These are phyloP conservation scores for Colius striatus DNA, from an alignment of 2,113 vertebrate genomes.

Conservation along the genomic window DNA sequence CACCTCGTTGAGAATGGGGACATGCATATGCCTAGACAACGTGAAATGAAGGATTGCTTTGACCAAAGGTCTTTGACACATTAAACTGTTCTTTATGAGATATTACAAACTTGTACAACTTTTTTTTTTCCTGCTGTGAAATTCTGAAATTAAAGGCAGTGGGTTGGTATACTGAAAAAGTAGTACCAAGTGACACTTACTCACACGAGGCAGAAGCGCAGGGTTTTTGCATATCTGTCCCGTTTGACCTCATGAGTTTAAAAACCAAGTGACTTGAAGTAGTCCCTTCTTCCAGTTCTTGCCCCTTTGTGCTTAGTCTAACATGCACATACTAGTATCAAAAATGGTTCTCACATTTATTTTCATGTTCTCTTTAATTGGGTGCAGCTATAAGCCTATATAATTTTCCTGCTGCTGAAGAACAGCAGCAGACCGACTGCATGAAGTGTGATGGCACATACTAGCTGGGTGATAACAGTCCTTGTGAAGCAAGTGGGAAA, in stretches of 20 bases:
- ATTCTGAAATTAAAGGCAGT: neutral
- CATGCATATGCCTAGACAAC: neutral
- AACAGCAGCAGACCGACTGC: neutral
- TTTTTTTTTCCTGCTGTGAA: neutral
- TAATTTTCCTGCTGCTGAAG: neutral
- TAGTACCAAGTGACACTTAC: neutral
- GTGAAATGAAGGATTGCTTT: slow-evolving; percentile 32
- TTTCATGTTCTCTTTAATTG: neutral
- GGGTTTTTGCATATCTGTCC: neutral
- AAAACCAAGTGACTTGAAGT: neutral
- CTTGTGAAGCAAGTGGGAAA: neutral
- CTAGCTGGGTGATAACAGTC: neutral
- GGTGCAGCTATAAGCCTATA: neutral
- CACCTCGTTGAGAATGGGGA: slow-evolving; percentile 13
- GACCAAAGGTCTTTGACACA: neutral
- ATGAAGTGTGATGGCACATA: neutral
- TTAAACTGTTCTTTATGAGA: slow-evolving; percentile 24
- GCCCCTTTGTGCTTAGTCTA: neutral
- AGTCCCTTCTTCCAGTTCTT: neutral
- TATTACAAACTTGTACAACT: neutral
- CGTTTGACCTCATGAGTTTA: neutral
- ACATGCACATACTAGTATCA: neutral
- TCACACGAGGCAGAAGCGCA: neutral
- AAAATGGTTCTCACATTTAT: neutral
- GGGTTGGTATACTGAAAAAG: neutral